Evolutionary conservation across 2,888 invertebrate species (phyloP).

Genomic region (Cerceris ruficornis): DNA sequence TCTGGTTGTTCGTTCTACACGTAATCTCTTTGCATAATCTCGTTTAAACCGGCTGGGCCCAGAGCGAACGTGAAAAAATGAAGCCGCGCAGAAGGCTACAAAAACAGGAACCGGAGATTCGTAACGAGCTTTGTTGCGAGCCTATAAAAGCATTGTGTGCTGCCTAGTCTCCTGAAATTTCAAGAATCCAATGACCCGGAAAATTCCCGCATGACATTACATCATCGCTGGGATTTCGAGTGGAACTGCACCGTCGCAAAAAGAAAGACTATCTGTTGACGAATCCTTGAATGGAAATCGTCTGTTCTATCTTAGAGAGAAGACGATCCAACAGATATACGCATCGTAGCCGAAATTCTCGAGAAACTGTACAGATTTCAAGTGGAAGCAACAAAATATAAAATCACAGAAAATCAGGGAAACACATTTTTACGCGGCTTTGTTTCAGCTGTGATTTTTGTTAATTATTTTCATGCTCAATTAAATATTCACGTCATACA

Average conservation of each 20-base stretch:
- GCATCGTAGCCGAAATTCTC: too few species aligned
- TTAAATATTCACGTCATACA: slow-evolving; percentile 8
- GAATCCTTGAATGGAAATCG: not conserved
- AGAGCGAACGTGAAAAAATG: slow-evolving; percentile 7
- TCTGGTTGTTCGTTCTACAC: not conserved
- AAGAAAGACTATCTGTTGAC: too few species aligned
- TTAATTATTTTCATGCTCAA: slow-evolving; percentile 32
- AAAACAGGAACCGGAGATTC: slow-evolving; percentile 9
- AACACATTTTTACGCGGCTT: not conserved
- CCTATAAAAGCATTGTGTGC: not conserved
- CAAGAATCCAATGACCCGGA: slow-evolving; percentile 18
- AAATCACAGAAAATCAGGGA: not conserved
- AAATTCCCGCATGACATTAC: slow-evolving; percentile 12
- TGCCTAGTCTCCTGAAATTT: not conserved
- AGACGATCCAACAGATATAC: too few species aligned
- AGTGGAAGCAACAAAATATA: too few species aligned
- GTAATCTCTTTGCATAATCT: slow-evolving; percentile 21
- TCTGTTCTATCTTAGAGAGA: too few species aligned
- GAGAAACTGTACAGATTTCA: too few species aligned
- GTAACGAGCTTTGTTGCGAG: slow-evolving; percentile 19
- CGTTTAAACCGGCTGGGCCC: not conserved
- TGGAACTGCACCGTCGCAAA: not conserved
- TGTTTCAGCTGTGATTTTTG: too few species aligned
- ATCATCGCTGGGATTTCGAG: not conserved
- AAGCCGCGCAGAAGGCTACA: slow-evolving; percentile 11